Base-by-base conservation (phyloP, 2,113 vertebrate species). In the Istiophorus platypterus region DNA sequence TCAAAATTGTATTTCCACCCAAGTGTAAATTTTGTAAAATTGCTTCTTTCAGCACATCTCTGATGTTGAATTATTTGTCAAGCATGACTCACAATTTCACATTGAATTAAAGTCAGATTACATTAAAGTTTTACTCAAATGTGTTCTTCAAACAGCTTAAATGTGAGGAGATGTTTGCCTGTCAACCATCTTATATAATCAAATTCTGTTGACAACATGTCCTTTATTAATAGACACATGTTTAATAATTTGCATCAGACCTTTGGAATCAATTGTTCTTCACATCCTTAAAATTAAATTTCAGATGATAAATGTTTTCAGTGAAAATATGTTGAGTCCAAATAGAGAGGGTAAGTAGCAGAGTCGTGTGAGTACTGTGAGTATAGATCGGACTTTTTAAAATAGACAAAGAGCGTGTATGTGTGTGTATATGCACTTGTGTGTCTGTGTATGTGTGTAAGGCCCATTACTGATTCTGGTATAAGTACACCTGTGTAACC, bases 401-500 rank as follows among this genome's bases (percentile, higher is more conserved):
- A 82, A 84, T 56, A 57, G 72, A 78, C 59, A 57, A 45, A 31
- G 29, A 45, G 37, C 47, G 13, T 61, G 34, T 2, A 59, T 63
- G 20, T 34, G 27, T n/a, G 6, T 63, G 58, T 42, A 54, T 83
- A 62, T 79, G 31, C 6, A 6, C 6, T 3, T 34, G 90, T 92
- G 20, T 58, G 63, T 62, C 69, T 78, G 72, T 61, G 47, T 59
- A 54, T 71, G 61, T 41, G 77, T 67, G 61, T 66, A 65, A 73
- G 67, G 58, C 80, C 86, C 85, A 83, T 90, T 88, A 91, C 85
- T 81, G 82, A 87, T 85, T 84, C 73, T 88, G 86, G 90, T 92
- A 91, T 91, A 78, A 86, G 88, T 91, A 91, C 88, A 93, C 92
- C 91, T 92, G 92, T 89, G 79, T 88, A 91, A 85, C 85, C 78